These are phyloP conservation scores for Anoplius nigerrimus DNA, from an alignment of 2,888 invertebrate genomes.

Conservation along the genomic window DNA sequence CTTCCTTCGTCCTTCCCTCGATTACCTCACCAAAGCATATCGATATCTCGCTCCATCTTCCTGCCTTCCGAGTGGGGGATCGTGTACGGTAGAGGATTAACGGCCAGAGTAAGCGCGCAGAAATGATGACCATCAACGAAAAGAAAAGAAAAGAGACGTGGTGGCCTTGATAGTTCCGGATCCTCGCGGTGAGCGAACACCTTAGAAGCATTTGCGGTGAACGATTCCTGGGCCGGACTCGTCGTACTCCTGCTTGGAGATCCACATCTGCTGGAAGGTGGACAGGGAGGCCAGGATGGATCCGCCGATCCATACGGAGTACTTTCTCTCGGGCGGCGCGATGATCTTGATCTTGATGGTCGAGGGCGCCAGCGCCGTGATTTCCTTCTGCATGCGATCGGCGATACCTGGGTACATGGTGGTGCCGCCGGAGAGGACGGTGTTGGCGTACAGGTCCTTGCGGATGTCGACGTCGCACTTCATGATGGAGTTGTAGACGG, in stretches of 20 bases:
- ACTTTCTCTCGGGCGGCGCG: slow-evolving; percentile 96
- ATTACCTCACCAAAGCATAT: too few relatives aligned
- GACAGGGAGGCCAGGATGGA: slow-evolving; percentile 95
- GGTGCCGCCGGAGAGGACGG: slow-evolving; percentile 93
- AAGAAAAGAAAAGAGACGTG: slow-evolving; percentile 45
- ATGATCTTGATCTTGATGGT: slow-evolving; percentile 98
- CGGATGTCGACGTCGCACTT: slow-evolving; percentile 96
- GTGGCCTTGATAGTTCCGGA: slow-evolving; percentile 23
- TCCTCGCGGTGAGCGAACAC: slow-evolving; percentile 61
- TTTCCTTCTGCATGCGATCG: slow-evolving; percentile 98
- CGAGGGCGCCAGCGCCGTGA: slow-evolving; percentile 92
- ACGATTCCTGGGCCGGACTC: slow-evolving; percentile 94
- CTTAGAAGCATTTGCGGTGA: slow-evolving; percentile 97
- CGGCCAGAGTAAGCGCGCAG: slow-evolving; percentile 4
- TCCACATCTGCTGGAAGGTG: slow-evolving; percentile 93
- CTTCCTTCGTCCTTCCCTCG: slow-evolving; percentile 20
- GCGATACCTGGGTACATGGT: slow-evolving; percentile 98
- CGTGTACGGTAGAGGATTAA: slow-evolving; percentile 3
- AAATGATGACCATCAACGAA: slow-evolving; percentile 23
- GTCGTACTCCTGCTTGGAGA: slow-evolving; percentile 79
- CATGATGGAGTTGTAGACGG: slow-evolving; percentile 95
- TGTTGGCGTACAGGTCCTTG: slow-evolving; percentile 94
- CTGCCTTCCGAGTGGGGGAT: not conserved
- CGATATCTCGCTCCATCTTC: slow-evolving; percentile 11
- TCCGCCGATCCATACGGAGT: slow-evolving; percentile 99